phyloP scores from a whole-genome alignment of 2,113 vertebrate genomes.

The Otis tarda region DNA sequence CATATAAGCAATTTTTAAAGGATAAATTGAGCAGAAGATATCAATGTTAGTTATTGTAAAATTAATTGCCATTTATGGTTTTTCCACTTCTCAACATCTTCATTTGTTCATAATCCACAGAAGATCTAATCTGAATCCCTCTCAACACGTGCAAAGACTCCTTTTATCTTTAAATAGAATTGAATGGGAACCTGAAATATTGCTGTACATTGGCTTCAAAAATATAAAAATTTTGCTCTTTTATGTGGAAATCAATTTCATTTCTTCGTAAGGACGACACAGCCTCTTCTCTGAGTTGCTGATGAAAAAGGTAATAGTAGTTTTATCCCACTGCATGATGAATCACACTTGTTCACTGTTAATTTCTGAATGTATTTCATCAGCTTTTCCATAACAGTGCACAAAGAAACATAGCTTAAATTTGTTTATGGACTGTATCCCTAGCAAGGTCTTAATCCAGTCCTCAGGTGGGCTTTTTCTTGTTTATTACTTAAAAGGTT shows the following conservation, averaged over 20 bases:
- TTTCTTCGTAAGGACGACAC: neutral
- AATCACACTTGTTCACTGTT: neutral
- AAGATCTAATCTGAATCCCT: neutral
- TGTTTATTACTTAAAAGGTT: neutral
- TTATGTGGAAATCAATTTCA: neutral
- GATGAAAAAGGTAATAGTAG: neutral
- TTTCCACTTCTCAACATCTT: neutral
- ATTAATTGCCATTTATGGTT: neutral
- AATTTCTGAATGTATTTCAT: neutral
- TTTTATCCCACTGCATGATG: neutral
- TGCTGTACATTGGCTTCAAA: neutral
- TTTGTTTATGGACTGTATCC: neutral
- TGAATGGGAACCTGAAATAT: neutral
- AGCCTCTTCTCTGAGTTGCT: neutral
- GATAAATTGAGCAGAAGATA: neutral
- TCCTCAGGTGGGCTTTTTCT: neutral
- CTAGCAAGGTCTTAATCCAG: neutral
- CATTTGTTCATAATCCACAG: neutral
- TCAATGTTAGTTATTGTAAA: neutral
- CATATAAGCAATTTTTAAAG: neutral
- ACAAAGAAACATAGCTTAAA: neutral
- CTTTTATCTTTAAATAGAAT: neutral
- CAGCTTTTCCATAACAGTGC: neutral
- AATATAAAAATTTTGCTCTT: neutral
- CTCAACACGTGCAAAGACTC: neutral